A percentile compares a stretch with the other conserved stretches of the same genome.
Evolutionary conservation across 2,888 invertebrate genomes (phyloP).

Genomic region (Entomobrya proxima): DNA sequence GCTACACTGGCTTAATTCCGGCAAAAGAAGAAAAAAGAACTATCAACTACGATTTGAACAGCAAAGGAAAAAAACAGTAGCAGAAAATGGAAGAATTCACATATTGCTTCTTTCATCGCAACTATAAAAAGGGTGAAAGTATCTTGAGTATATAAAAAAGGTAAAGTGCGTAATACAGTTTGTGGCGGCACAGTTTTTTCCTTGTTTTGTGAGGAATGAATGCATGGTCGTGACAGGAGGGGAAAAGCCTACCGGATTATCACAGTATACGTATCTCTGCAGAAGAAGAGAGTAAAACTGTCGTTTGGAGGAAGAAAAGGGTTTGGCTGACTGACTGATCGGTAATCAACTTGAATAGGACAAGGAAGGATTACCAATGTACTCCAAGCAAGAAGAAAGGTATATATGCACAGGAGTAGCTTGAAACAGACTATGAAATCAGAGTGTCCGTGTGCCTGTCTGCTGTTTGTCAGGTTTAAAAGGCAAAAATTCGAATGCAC

Average conservation of each 20-base stretch:
- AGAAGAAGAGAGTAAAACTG: constrained; percentile 17
- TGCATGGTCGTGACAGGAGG: constrained; percentile 40
- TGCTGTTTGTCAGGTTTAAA: too few relatives aligned
- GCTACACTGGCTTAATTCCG: constrained; percentile 1
- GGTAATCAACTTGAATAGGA: constrained; percentile 64
- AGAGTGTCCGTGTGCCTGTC: too few relatives aligned
- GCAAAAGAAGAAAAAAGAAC: neutral
- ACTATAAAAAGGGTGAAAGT: neutral
- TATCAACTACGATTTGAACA: neutral
- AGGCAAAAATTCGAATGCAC: too few relatives aligned
- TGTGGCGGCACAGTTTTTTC: constrained; percentile 17
- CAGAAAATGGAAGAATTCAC: neutral
- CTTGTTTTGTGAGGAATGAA: neutral
- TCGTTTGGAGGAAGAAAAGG: constrained; percentile 32
- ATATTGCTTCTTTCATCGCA: neutral
- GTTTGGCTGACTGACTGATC: constrained; percentile 61
- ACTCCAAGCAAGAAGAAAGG: neutral
- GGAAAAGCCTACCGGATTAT: constrained; percentile 34
- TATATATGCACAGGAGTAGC: neutral
- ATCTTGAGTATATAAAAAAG: neutral
- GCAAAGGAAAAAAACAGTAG: neutral
- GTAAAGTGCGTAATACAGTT: constrained; percentile 42
- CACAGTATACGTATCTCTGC: neutral
- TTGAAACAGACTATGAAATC: too few relatives aligned
- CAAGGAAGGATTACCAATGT: constrained; percentile 57